Conservation (phyloP, 2,888 invertebrate genomes). For the Dasysyrphus tricinctus region DNA sequence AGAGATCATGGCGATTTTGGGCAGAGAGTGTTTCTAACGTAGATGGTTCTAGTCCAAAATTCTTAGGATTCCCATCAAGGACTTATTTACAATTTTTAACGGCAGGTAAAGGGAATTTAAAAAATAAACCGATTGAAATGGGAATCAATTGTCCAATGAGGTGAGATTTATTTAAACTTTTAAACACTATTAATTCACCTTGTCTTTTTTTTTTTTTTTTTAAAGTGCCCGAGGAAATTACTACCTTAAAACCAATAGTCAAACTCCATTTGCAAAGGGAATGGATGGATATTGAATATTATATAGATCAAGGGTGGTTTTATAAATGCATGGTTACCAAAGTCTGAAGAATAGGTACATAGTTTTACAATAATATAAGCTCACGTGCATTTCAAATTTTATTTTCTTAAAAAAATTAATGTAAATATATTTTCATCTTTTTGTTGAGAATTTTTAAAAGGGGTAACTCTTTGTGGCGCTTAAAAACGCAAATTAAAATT, state of each 20-base stretch:
- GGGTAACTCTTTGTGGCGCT: too few species aligned
- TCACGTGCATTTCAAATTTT: too few species aligned
- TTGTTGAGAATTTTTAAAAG: too few species aligned
- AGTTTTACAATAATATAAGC: too few species aligned
- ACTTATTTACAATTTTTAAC: conserved; percentile 32
- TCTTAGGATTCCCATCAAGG: conserved; percentile 38
- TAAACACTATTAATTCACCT: neutral
- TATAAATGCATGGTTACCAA: neutral
- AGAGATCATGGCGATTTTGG: conserved; percentile 64
- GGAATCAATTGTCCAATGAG: conserved; percentile 53
- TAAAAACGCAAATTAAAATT: too few species aligned
- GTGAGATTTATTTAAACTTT: conserved; percentile 25
- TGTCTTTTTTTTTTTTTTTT: neutral
- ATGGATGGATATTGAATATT: conserved; percentile 29
- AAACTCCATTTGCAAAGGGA: conserved; percentile 54
- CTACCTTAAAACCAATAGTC: conserved; percentile 54
- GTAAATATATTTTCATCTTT: too few species aligned
- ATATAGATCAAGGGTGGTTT: neutral
- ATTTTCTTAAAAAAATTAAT: too few species aligned
- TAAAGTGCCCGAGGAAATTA: conserved; percentile 53
- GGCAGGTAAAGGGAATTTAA: conserved; percentile 24
- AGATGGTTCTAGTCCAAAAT: conserved; percentile 20
- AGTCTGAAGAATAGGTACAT: neutral
- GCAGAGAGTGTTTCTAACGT: conserved; percentile 58
- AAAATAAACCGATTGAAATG: conserved; percentile 48